Percentiles rank a stretch among this genome's conserved stretches.
These are phyloP conservation scores for Tenthredo amoena DNA, from an alignment of 2,888 invertebrate species.

Conservation along the genomic window DNA sequence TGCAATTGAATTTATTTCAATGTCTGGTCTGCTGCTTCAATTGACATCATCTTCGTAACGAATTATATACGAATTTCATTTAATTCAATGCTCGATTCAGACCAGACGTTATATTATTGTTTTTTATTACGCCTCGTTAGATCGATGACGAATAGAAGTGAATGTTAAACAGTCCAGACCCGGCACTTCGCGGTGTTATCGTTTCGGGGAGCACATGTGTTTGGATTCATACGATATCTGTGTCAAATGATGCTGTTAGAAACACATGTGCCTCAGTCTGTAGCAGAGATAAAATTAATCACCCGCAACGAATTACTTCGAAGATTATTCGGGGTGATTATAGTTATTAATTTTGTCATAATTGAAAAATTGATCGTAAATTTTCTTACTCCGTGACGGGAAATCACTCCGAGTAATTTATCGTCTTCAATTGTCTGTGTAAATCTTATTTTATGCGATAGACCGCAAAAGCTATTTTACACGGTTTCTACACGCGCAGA, in stretches of 20 bases:
- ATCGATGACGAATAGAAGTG: slow-evolving; percentile 36
- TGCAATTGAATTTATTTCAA: background rate
- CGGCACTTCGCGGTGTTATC: slow-evolving; percentile 18
- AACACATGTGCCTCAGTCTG: background rate
- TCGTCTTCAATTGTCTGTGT: slow-evolving; percentile 38
- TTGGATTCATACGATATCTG: slow-evolving; percentile 34
- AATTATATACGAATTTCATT: background rate
- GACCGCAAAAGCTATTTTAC: slow-evolving; percentile 24
- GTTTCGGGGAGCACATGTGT: slow-evolving; percentile 33
- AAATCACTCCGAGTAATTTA: slow-evolving; percentile 16
- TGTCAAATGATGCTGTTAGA: slow-evolving; percentile 30
- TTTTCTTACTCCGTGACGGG: background rate
- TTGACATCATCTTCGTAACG: background rate
- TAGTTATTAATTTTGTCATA: background rate
- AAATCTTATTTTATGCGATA: slow-evolving; percentile 25
- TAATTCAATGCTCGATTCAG: background rate
- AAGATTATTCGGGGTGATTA: background rate
- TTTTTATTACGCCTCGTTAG: slow-evolving; percentile 37
- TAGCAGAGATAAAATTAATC: background rate
- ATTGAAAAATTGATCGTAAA: slow-evolving; percentile 29
- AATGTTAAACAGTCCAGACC: slow-evolving; percentile 39
- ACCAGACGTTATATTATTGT: background rate
- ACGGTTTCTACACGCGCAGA: background rate
- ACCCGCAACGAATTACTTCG: background rate
- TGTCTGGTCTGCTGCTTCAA: background rate